phyloP scores from a whole-genome alignment of 2,113 vertebrate genomes.

The Chlamydotis undulata region DNA sequence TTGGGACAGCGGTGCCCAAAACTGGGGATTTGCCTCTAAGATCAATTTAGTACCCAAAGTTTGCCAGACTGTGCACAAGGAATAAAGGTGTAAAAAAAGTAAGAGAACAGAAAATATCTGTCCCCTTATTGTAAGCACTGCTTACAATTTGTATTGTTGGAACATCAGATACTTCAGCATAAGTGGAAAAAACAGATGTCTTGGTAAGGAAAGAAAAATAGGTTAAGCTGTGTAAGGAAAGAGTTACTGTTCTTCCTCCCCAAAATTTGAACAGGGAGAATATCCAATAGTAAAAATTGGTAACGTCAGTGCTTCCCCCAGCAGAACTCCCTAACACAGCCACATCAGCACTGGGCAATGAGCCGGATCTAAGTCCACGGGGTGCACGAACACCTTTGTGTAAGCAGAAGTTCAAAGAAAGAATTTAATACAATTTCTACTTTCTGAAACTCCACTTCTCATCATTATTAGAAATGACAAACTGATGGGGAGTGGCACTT shows the following conservation, averaged over 20 bases:
- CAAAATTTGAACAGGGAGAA: neutral
- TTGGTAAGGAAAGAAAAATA: neutral
- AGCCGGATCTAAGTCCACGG: fast-evolving
- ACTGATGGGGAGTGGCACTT: neutral
- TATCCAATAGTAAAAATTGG: neutral
- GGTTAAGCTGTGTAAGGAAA: neutral
- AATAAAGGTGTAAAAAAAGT: neutral
- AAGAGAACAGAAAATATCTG: neutral
- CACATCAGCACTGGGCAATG: neutral
- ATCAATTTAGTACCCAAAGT: neutral
- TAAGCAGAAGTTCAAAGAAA: neutral
- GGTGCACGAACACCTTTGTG: neutral
- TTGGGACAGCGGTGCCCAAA: neutral
- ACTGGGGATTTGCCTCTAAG: neutral
- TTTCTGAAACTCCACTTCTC: neutral
- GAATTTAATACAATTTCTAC: neutral
- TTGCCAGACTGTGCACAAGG: neutral
- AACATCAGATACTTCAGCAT: neutral
- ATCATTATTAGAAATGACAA: neutral
- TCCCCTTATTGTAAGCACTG: neutral
- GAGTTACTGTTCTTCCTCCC: neutral
- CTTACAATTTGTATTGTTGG: neutral
- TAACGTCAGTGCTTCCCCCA: neutral
- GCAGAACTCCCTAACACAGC: neutral
- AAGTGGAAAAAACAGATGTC: neutral